These are phyloP conservation scores for Cynoglossus semilaevis DNA, from an alignment of 2,113 vertebrate species.

Conservation along the genomic window DNA sequence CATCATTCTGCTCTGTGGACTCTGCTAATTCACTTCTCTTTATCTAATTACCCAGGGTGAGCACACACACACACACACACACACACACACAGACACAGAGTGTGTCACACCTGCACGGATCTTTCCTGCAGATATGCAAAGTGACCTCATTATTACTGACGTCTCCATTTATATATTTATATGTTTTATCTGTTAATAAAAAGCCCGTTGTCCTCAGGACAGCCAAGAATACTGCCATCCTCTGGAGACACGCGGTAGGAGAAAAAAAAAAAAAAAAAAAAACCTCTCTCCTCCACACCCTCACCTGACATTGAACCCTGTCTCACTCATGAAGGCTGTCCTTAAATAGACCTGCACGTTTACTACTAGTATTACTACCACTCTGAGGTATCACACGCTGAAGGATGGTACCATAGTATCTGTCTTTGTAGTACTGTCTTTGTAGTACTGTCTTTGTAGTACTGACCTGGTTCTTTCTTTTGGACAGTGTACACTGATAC, in stretches of 20 bases:
- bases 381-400: too few relatives aligned
- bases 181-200: slow-evolving; percentile 53
- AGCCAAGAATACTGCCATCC: slow-evolving; percentile 35
- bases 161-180: slow-evolving; percentile 56
- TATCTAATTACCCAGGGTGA: slow-evolving; percentile 87
- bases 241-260: slow-evolving; percentile 17
- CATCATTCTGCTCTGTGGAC: slow-evolving; percentile 85
- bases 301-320: slow-evolving; percentile 1
- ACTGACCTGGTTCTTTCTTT: too few relatives aligned
- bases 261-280: too few relatives aligned
- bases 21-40: slow-evolving; percentile 91
- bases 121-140: slow-evolving; percentile 61
- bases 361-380: not conserved
- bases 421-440: too few relatives aligned
- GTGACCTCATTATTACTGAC: slow-evolving; percentile 67
- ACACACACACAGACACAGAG: not conserved
- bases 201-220: slow-evolving; percentile 44
- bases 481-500: too few relatives aligned
- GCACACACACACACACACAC: slow-evolving; percentile 44
- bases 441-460: too few relatives aligned
- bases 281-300: slow-evolving; percentile 1
- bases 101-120: slow-evolving; percentile 36
- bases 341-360: slow-evolving; percentile 10
- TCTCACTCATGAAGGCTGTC: not conserved
- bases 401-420: too few relatives aligned